Evolutionary conservation across 2,888 invertebrate genomes (phyloP).

Genomic region (Cremastobaeus sp.): DNA sequence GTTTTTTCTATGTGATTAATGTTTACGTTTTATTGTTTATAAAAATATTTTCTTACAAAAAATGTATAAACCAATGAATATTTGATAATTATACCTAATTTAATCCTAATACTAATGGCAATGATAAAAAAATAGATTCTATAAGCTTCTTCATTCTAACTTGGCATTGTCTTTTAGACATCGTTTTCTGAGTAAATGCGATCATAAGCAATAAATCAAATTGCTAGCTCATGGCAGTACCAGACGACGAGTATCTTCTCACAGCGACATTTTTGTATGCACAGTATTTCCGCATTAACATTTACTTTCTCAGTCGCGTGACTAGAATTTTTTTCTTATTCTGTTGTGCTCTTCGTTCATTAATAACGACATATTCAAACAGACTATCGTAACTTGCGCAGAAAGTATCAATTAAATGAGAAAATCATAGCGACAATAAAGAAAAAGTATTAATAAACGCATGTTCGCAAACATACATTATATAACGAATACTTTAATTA

Average conservation of each 20-base stretch:
- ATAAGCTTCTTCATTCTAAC: slow-evolving; percentile 85
- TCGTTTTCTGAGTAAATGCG: slow-evolving; percentile 98
- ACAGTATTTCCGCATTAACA: slow-evolving; percentile 90
- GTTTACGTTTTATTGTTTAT: no score
- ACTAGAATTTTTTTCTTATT: slow-evolving; percentile 6
- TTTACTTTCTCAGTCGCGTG: slow-evolving; percentile 80
- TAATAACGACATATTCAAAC: neutral
- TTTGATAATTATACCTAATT: neutral
- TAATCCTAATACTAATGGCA: no score
- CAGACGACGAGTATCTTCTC: slow-evolving; percentile 96
- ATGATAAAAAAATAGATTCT: no score
- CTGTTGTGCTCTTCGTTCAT: neutral
- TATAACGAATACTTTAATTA: no score
- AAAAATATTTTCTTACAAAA: no score
- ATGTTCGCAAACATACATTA: no score
- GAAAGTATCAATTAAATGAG: no score
- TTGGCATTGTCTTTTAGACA: slow-evolving; percentile 89
- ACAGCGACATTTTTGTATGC: slow-evolving; percentile 95
- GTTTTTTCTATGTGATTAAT: no score
- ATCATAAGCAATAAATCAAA: slow-evolving; percentile 93
- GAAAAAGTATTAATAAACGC: no score
- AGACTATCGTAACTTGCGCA: no score
- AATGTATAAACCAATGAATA: neutral
- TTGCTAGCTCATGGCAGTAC: slow-evolving; percentile 96
- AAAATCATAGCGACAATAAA: no score